Evolutionary conservation across 2,113 vertebrate genomes (phyloP).

Genomic region (Climacteris rufus): DNA sequence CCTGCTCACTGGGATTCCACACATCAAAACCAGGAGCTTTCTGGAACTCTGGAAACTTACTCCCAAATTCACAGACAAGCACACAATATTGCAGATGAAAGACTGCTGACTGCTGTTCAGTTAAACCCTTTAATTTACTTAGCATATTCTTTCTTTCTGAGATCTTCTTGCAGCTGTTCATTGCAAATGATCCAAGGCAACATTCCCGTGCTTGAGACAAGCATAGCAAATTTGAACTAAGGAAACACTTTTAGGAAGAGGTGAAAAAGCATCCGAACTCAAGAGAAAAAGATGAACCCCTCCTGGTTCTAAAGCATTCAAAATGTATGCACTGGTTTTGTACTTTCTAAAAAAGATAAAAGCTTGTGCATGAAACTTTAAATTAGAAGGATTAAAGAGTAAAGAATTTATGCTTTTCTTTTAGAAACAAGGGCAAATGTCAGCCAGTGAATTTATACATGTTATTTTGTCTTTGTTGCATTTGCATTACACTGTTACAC

Average conservation of each 20-base stretch:
- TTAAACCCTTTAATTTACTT: constrained; percentile 39
- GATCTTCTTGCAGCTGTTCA: constrained; percentile 7
- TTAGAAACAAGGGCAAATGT: neutral
- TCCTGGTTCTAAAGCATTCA: neutral
- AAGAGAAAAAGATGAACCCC: neutral
- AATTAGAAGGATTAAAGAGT: neutral
- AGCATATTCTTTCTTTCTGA: constrained; percentile 9
- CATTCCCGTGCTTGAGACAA: neutral
- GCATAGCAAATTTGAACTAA: neutral
- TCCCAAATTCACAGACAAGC: neutral
- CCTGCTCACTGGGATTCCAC: constrained; percentile 16
- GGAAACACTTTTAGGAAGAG: neutral
- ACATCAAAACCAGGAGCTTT: neutral
- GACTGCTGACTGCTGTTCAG: constrained; percentile 35
- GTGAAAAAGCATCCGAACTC: neutral
- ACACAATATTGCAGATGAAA: neutral
- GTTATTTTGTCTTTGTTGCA: neutral
- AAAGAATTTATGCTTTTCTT: neutral
- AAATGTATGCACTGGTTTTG: neutral
- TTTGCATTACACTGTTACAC: neutral
- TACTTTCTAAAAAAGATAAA: neutral
- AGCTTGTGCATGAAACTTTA: neutral
- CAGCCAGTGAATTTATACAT: neutral
- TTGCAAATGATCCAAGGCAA: constrained; percentile 27
- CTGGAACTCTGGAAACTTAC: neutral